Evolutionary conservation across 2,888 invertebrate species (phyloP).

Genomic region (Drosophila affinis): DNA sequence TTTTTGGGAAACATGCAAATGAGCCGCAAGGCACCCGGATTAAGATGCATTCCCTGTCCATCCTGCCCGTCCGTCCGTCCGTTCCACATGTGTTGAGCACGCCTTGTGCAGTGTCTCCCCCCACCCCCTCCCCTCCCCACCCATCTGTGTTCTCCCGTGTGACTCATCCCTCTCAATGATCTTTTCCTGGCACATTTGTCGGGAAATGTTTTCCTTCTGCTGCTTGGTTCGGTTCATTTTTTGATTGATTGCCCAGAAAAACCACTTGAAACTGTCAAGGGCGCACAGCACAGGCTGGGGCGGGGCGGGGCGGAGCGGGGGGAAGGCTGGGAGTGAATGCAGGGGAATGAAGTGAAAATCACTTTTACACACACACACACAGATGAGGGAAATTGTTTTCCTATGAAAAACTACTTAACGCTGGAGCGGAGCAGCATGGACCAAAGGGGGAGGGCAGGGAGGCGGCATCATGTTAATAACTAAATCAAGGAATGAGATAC

Average conservation of each 20-base stretch:
- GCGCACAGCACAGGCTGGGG: background rate
- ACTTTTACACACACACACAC: constrained; percentile 47
- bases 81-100: constrained; percentile 63
- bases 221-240: constrained; percentile 34
- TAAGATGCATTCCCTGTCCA: constrained; percentile 55
- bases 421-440: constrained; percentile 5
- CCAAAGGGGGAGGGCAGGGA: background rate
- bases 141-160: background rate
- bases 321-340: constrained; percentile 19
- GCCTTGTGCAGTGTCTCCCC: constrained; percentile 21
- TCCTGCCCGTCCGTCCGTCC: background rate
- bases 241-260: constrained; percentile 76
- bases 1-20: constrained; percentile 58
- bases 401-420: constrained; percentile 69
- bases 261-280: constrained; percentile 74
- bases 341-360: constrained; percentile 72
- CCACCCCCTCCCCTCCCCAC: background rate
- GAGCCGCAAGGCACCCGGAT: constrained; percentile 53
- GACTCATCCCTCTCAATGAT: constrained; percentile 53
- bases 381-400: constrained; percentile 54
- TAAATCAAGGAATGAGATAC: constrained; percentile 49
- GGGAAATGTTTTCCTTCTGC: constrained; percentile 61
- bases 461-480: constrained; percentile 45
- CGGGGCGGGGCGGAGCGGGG: background rate
- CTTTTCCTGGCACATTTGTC: constrained; percentile 54